Percentiles rank a stretch among this genome's conserved stretches.
Conservation (phyloP, 92 coral and sea anemone species). For the Plumapathes pennacea region DNA sequence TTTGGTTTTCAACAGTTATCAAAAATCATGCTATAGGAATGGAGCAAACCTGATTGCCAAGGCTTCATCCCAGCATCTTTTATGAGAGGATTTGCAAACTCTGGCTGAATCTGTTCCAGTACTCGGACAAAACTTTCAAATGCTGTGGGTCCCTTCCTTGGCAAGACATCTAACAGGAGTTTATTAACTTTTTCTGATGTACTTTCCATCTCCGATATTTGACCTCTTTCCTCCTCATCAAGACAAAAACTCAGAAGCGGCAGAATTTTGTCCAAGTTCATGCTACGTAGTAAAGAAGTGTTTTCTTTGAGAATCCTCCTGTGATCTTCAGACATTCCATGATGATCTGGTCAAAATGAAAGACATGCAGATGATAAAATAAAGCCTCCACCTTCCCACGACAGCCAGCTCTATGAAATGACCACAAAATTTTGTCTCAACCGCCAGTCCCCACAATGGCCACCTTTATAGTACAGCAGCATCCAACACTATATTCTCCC, state of each 20-base stretch:
- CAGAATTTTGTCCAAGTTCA: conserved; percentile 1
- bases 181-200: neutral
- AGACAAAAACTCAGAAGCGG: neutral
- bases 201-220: neutral
- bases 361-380: no score
- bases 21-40: no score
- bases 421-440: no score
- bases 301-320: conserved; percentile 2
- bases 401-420: no score
- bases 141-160: conserved; percentile 30
- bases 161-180: conserved; percentile 20
- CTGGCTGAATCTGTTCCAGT: neutral
- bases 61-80: neutral
- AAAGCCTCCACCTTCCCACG: no score
- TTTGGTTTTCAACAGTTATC: no score
- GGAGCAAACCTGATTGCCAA: no score
- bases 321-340: conserved; percentile 18
- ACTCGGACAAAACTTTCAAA: conserved; percentile 5
- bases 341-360: neutral
- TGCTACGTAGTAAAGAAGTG: neutral
- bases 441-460: no score
- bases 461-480: no score
- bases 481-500: no score
- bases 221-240: conserved; percentile 11
- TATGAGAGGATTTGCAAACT: neutral